Conservation (phyloP, 1,140 invertebrate genomes). For the Gryllus bimaculatus region DNA sequence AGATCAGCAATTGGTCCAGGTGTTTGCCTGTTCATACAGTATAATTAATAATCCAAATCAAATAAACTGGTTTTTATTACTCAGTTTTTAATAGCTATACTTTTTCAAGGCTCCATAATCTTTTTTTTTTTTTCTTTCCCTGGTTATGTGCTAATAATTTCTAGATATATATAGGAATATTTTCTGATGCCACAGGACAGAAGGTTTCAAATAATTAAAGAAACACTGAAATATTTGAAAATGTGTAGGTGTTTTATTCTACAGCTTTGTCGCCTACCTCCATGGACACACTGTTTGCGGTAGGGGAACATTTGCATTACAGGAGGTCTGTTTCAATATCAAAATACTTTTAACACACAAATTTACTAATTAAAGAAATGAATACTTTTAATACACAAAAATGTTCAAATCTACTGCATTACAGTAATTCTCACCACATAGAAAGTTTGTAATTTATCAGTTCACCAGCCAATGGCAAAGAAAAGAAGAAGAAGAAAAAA, state of each 20-base stretch:
- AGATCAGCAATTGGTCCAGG: too few relatives aligned
- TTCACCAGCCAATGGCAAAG: background rate
- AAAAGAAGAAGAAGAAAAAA: background rate
- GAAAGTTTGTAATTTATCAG: background rate
- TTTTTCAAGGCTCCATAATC: too few relatives aligned
- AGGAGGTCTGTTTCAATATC: background rate
- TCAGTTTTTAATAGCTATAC: too few relatives aligned
- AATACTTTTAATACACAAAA: constrained; percentile 2
- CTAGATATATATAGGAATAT: too few relatives aligned
- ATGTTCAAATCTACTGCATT: background rate
- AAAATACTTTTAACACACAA: background rate
- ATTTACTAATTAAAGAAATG: background rate
- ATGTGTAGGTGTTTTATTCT: constrained; percentile 19
- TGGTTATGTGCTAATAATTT: too few relatives aligned
- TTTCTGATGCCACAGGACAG: background rate
- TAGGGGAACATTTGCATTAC: background rate
- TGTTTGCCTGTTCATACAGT: too few relatives aligned
- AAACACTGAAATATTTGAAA: constrained; percentile 11
- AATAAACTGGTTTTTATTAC: too few relatives aligned
- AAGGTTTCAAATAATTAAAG: background rate
- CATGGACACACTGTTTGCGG: constrained; percentile 8
- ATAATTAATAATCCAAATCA: too few relatives aligned
- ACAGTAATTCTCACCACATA: background rate
- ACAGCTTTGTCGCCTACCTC: constrained; percentile 16
- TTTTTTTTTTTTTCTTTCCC: too few relatives aligned